Conservation (phyloP, 2,113 vertebrate species). For the Mungos mungo region DNA sequence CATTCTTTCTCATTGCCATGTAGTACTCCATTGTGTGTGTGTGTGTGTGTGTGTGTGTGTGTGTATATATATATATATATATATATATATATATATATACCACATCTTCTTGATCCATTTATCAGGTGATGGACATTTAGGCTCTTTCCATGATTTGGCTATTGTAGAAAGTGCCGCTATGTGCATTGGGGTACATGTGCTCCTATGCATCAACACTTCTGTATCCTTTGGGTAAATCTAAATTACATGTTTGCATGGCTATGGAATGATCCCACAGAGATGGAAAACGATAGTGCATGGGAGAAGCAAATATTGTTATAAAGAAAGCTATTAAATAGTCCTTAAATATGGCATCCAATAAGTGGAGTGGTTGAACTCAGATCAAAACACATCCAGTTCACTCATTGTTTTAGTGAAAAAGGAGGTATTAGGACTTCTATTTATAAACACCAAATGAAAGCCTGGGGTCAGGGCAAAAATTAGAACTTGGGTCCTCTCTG, state of each 20-base stretch:
- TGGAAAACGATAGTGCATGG: background rate
- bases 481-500: background rate
- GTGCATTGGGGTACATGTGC: too few relatives aligned
- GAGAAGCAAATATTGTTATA: background rate
- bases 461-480: background rate
- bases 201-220: too few relatives aligned
- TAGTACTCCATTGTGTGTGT: too few relatives aligned
- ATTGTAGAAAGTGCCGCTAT: too few relatives aligned
- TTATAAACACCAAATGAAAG: background rate
- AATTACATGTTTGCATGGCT: background rate
- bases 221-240: too few relatives aligned
- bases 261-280: background rate
- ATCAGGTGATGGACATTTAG: too few relatives aligned
- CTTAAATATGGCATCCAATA: background rate
- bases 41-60: too few relatives aligned
- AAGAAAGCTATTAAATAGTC: background rate
- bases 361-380: background rate
- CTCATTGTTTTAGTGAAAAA: background rate
- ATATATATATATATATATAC: too few relatives aligned
- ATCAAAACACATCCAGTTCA: background rate
- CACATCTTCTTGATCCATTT: too few relatives aligned
- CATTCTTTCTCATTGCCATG: too few relatives aligned
- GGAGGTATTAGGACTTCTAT: background rate
- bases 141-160: too few relatives aligned
- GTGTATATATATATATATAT: too few relatives aligned